Evolutionary conservation across 2,888 invertebrate species (phyloP).

Genomic region (Choreutis nemorana): DNA sequence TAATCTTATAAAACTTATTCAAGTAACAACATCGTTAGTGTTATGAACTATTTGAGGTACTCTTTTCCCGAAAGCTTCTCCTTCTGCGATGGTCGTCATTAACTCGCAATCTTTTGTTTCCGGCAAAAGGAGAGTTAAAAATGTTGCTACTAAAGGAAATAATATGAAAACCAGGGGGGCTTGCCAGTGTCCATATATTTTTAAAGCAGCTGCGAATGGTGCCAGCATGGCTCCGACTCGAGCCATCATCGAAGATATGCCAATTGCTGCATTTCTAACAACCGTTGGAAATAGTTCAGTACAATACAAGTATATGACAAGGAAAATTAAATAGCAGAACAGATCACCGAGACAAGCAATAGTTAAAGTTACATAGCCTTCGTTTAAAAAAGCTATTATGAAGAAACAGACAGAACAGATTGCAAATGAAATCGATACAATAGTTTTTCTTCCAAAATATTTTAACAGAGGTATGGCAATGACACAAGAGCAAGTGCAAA

Average conservation of each 20-base stretch:
- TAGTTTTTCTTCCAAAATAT: constrained; percentile 68
- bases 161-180: constrained; percentile 77
- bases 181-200: constrained; percentile 63
- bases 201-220: constrained; percentile 76
- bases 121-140: constrained; percentile 72
- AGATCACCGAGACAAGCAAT: constrained; percentile 78
- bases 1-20: too few species aligned
- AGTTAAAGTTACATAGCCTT: constrained; percentile 49
- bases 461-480: constrained; percentile 70
- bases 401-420: constrained; percentile 68
- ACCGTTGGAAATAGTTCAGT: constrained; percentile 90
- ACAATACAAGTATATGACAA: constrained; percentile 82
- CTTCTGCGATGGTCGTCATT: constrained; percentile 80
- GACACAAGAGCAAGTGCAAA: constrained; percentile 66
- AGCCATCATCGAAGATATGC: constrained; percentile 84
- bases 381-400: constrained; percentile 63
- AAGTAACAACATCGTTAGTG: not conserved
- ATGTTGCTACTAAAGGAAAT: constrained; percentile 70
- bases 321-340: constrained; percentile 80
- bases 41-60: constrained; percentile 1
- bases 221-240: constrained; percentile 85
- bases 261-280: constrained; percentile 84
- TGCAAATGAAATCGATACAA: constrained; percentile 66
- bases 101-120: constrained; percentile 79
- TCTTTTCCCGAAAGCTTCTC: constrained; percentile 57